A percentile compares a stretch with the other conserved stretches of the same genome.
phyloP scores from a whole-genome alignment of 2,797 vertebrate genomes.

The Sebastes wilsoni region DNA sequence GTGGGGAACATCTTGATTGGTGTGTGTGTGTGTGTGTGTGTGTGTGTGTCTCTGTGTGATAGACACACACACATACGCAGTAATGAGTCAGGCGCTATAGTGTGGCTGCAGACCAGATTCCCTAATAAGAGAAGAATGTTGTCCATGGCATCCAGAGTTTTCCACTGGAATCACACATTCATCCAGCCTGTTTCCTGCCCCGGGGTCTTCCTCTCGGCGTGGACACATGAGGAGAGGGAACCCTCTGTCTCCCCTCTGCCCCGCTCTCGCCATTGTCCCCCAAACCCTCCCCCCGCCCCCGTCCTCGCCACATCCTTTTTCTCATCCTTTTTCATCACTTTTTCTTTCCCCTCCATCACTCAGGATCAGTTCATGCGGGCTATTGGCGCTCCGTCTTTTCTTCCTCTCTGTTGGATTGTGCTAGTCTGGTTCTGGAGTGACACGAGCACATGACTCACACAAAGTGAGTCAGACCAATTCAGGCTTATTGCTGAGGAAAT shows the following conservation, averaged over 20 bases:
- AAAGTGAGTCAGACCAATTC: constrained; percentile 67
- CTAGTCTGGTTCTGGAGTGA: constrained; percentile 58
- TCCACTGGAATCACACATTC: constrained; percentile 79
- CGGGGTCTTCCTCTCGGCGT: constrained; percentile 69
- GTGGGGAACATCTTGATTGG: constrained; percentile 75
- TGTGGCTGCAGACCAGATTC: constrained; percentile 75
- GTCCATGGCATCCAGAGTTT: constrained; percentile 79
- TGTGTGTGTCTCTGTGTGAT: constrained; percentile 20
- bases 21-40: background rate
- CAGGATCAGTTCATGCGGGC: constrained; percentile 44
- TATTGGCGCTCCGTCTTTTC: constrained; percentile 31
- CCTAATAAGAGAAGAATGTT: constrained; percentile 81
- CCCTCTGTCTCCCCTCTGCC: constrained; percentile 66
- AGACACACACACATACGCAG: constrained; percentile 50
- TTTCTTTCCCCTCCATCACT: constrained; percentile 30
- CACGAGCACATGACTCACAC: constrained; percentile 70
- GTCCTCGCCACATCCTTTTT: constrained; percentile 45
- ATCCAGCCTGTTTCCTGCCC: constrained; percentile 76
- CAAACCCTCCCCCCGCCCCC: rapidly evolving
- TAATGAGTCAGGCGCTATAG: constrained; percentile 71
- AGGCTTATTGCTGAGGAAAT: constrained; percentile 67
- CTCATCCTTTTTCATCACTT: constrained; percentile 54
- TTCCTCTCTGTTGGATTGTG: constrained; percentile 31
- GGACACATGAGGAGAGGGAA: constrained; percentile 67
- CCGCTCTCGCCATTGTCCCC: constrained; percentile 32